These are phyloP conservation scores for Frankliniella intonsa DNA, from an alignment of 2,888 invertebrate genomes.

Conservation along the genomic window DNA sequence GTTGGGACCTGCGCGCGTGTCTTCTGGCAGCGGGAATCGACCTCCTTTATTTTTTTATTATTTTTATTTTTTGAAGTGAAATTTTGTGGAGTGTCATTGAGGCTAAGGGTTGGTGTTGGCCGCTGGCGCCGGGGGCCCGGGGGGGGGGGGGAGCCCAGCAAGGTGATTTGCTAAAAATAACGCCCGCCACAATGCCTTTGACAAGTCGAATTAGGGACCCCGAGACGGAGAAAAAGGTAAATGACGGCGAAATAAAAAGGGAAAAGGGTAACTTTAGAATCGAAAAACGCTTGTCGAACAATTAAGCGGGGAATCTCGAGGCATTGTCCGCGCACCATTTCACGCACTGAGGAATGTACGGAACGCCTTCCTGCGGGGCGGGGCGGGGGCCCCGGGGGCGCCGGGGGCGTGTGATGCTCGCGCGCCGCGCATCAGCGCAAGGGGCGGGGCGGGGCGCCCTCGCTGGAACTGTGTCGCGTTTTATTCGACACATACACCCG, in stretches of 20 bases:
- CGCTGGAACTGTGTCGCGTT: too few relatives aligned
- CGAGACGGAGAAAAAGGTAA: not conserved
- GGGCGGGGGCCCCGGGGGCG: not conserved
- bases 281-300: not conserved
- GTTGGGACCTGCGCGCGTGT: too few relatives aligned
- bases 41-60: too few relatives aligned
- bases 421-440: too few relatives aligned
- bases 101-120: constrained; percentile 1
- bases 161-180: constrained; percentile 13
- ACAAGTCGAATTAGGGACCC: not conserved
- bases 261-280: not conserved
- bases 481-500: too few relatives aligned
- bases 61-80: too few relatives aligned
- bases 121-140: not conserved
- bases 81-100: not conserved
- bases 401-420: too few relatives aligned
- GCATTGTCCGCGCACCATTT: constrained; percentile 15
- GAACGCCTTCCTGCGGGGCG: not conserved
- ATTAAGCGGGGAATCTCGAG: not conserved
- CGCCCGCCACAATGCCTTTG: not conserved
- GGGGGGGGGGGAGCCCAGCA: not conserved
- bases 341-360: not conserved
- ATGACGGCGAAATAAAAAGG: not conserved
- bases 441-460: too few relatives aligned
- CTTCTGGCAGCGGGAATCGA: too few relatives aligned